Conservation (phyloP, 2,113 vertebrate genomes). For the Aythya baeri region DNA sequence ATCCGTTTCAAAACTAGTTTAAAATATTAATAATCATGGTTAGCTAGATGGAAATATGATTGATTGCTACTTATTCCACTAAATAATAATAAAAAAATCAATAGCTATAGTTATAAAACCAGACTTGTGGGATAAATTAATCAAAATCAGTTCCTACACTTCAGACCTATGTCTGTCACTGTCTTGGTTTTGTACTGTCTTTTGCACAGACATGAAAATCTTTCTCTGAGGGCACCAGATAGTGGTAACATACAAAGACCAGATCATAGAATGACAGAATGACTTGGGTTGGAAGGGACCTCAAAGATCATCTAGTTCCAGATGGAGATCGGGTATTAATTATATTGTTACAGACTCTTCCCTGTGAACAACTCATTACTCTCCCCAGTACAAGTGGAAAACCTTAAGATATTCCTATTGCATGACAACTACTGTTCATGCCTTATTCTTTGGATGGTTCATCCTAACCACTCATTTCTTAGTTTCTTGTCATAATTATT, state of each 20-base stretch:
- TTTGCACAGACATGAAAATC: background rate
- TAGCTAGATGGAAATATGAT: constrained; percentile 57
- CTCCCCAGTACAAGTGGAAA: background rate
- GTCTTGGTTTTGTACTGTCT: background rate
- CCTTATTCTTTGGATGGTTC: background rate
- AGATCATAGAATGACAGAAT: background rate
- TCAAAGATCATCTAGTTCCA: too few relatives aligned
- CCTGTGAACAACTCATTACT: background rate
- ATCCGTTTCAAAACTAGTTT: constrained; percentile 46
- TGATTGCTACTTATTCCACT: constrained; percentile 42
- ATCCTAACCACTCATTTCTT: background rate
- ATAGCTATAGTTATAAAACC: constrained; percentile 39
- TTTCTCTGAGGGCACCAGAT: background rate
- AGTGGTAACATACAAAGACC: background rate
- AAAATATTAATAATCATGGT: constrained; percentile 59
- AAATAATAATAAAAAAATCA: constrained; percentile 55
- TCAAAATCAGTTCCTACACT: constrained; percentile 6
- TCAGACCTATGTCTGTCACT: background rate
- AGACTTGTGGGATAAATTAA: constrained; percentile 38
- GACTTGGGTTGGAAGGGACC: too few relatives aligned
- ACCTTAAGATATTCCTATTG: background rate
- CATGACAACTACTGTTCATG: background rate
- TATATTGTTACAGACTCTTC: background rate
- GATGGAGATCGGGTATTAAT: background rate
- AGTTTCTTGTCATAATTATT: background rate